Base-by-base conservation (phyloP, 2,888 invertebrate genomes). In the Eledone cirrhosa region DNA sequence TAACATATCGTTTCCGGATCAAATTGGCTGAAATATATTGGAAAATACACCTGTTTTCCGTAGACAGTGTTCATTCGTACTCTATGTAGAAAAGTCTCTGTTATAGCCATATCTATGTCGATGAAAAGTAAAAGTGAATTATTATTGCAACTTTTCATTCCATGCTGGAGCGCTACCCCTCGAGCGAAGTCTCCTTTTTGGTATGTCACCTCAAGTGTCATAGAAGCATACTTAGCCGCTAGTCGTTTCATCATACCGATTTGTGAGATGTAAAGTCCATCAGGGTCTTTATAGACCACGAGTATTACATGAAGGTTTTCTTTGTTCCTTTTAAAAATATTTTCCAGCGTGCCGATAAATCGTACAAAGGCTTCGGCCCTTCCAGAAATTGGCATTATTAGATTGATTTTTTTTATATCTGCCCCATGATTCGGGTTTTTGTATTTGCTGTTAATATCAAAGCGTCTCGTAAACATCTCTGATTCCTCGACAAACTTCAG, bases 11-110 rank as follows among this genome's bases (percentile, higher is more conserved):
- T 92, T 78, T 92, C 93, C 0, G 95, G 95, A 90, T 96, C 95
- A 90, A 95, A 99, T 89, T 97, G 95, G 91, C 97, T 97, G 91
- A 96, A 98, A 76, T 98, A 97, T 83, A 98, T 95, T 0, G 98
- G 98, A 89, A 96, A 96, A 91, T 97, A 98, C 0, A 96, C 94
- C 84, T 91, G 90, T 16, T 84, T 81, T 27, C 86, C 86, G 29
- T 82, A 82, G n/a, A 90, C 84, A 8, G 91, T 90, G 81, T 91
- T 90, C 67, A 84, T 80, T 19, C 87, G 85, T 72, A 91, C 94
- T 82, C 97, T 92, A 80, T 94, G 92, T 31, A 99, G 92, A 27
- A 95, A 94, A 81, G 93, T 93, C 48, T 92, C 91, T 81, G 93
- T 94, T 88, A 98, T 96, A 85, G 94, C 93, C 92, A 99, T 97